phyloP scores from a whole-genome alignment of 2,888 invertebrate genomes.

The Melieria crassipennis region DNA sequence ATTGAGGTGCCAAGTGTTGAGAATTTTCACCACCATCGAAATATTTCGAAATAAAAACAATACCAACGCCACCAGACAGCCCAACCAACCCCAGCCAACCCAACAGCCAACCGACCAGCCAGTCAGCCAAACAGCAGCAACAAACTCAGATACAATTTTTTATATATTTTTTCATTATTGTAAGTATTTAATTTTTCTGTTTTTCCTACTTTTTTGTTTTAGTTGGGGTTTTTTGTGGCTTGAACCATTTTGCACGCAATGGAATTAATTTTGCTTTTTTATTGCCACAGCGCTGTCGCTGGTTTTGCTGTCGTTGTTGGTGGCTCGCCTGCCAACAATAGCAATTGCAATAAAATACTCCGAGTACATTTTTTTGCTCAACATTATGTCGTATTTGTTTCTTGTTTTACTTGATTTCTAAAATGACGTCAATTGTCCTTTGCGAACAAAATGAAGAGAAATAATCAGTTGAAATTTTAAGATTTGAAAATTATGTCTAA shows the following conservation, averaged over 20 bases:
- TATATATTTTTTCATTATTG: neutral
- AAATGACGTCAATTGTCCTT: neutral
- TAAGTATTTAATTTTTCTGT: neutral
- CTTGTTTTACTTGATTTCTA: neutral
- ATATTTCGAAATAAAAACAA: no score
- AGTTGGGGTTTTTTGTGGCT: conserved; percentile 12
- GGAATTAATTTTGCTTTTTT: conserved; percentile 33
- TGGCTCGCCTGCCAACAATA: conserved; percentile 15
- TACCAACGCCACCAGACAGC: no score
- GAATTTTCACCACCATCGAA: neutral
- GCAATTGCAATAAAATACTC: conserved; percentile 26
- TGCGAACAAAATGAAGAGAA: neutral
- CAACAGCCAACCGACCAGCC: no score
- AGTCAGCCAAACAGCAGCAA: no score
- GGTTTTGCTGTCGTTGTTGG: conserved; percentile 32
- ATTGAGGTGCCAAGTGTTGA: neutral
- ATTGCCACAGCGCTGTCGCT: conserved; percentile 40
- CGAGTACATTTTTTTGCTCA: neutral
- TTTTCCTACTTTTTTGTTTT: conserved; percentile 14
- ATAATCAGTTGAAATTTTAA: neutral
- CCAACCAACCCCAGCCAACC: no score
- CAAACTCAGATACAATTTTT: neutral
- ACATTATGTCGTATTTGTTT: neutral
- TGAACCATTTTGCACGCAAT: conserved; percentile 23
- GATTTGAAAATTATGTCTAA: no score